Evolutionary conservation across 2,113 vertebrate genomes (phyloP), one percentile per base, ranked within the genome.

Genomic region (Eubucco bourcierii): DNA sequence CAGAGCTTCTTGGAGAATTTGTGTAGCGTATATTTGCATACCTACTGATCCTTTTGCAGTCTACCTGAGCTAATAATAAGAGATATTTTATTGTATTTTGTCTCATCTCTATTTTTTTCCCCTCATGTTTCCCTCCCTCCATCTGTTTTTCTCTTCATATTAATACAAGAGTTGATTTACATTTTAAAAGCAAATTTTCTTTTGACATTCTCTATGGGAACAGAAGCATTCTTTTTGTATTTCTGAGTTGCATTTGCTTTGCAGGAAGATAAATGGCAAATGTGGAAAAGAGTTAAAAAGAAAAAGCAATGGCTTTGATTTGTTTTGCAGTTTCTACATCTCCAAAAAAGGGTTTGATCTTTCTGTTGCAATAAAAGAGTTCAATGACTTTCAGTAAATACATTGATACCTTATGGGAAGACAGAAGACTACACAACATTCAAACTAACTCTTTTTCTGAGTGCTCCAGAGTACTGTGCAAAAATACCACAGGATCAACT

Each of bases 151-250:
- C 27, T 66, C 15, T 64, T 84, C 29, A n/a, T 66, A 72, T 78
- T 91, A 83, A 82, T 50, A 77, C 12, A 56, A 46, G 60, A 9
- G 28, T 46, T 84, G 68, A 95, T 97, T 95, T 95, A 82, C 91
- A 95, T 96, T 94, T 96, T 94, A 96, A 95, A 97, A 93, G 65
- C 25, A 56, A 53, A 8, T 59, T 93, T 88, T 88, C 61, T 86
- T 96, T 89, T 94, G 83, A 94, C 91, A 93, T 59, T 61, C 63
- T 88, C 61, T 80, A 3, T 58, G 27, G 83, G 33, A 95, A 71
- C 21, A 88, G 59, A 81, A 79, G 24, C 78, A n/a, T 50, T 61
- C 7, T 78, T 91, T 80, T 71, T 64, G 39, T 55, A 53, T 90
- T 87, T 93, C 76, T 91, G 39, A 84, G 71, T 33, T 81, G 70